phyloP scores from a whole-genome alignment of 2,797 vertebrate species.

The Acridotheres tristis region DNA sequence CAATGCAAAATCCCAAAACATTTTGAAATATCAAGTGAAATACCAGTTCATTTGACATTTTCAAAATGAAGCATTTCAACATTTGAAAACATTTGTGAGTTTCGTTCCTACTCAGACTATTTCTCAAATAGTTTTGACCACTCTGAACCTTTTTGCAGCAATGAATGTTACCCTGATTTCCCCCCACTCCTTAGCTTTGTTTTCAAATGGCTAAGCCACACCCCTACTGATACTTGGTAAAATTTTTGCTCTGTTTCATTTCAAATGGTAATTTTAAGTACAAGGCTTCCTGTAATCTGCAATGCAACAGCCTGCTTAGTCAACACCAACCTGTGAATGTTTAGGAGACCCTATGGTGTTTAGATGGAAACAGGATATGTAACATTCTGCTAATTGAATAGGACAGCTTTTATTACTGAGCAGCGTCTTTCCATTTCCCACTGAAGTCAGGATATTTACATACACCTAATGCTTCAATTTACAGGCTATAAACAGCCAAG shows the following conservation, averaged over 20 bases:
- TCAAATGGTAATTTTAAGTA: background rate
- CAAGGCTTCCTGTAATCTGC: background rate
- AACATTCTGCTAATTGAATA: conserved; percentile 40
- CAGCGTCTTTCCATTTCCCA: conserved; percentile 42
- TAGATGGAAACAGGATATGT: conserved; percentile 24
- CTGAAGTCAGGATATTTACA: conserved; percentile 38
- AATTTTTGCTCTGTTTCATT: background rate
- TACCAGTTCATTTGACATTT: conserved; percentile 23
- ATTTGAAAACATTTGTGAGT: conserved; percentile 26
- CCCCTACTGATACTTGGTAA: background rate
- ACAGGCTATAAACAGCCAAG: conserved; percentile 41
- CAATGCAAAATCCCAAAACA: background rate
- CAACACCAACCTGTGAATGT: background rate
- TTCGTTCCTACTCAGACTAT: conserved; percentile 8
- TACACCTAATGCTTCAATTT: conserved; percentile 48
- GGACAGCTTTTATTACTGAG: conserved; percentile 45
- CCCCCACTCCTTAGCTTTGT: background rate
- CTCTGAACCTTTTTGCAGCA: background rate
- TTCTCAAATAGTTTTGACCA: background rate
- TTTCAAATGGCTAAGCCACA: background rate
- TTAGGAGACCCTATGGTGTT: conserved; percentile 3
- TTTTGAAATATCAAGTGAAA: background rate
- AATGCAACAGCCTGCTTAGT: background rate
- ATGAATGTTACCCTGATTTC: background rate
- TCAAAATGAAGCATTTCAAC: conserved; percentile 19